Base-by-base conservation (phyloP, 2,888 invertebrate species). In the Carterocephalus palaemon region DNA sequence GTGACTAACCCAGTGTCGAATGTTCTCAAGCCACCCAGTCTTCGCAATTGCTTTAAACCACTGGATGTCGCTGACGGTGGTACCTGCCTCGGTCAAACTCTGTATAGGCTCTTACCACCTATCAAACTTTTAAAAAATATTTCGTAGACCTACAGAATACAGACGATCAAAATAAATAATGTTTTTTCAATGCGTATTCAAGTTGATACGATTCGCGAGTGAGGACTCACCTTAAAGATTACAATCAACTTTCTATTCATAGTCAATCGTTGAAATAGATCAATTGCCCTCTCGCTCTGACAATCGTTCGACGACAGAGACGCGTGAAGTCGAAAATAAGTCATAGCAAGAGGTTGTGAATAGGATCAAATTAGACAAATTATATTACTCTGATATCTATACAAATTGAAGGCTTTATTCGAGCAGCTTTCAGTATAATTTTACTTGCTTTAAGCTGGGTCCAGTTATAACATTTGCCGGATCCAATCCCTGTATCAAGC, bases 311-410 rank as follows among this genome's bases (percentile, higher is more conserved):
- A 15, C 3, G 31, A 40, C 2, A 31, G 39, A 32, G 31, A 32
- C 16, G 16, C 5, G 17, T 8, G 10, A 10, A 12, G 9, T 40
- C 7, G 15, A 32, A 40, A 40, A 32, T 16, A 40, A 32, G 40
- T 40, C 39, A 31, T 8, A 17, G 31, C 24, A 32, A 40, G 40
- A 23, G 31, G n/a, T 40, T 12, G n/a, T 40, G 40, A 40, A 40
- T 40, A 12, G 32, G 16, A 17, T 23, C 40, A 40, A 40, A 40
- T 40, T 40, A 16, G 23, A 32, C 40, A 40, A 40, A 40, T 40
- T 40, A 16, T 29, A 24, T 40, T 32, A 31, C 23, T 32, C 40
- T n/a, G 2, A 12, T 15, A 10, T 16, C 39, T 16, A 32, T 40
- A 32, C 40, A 40, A 12, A 10, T 15, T 3, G 22, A 7, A 7